These are phyloP conservation scores for Apteryx mantelli DNA, from an alignment of 2,113 vertebrate species.

Conservation along the genomic window DNA sequence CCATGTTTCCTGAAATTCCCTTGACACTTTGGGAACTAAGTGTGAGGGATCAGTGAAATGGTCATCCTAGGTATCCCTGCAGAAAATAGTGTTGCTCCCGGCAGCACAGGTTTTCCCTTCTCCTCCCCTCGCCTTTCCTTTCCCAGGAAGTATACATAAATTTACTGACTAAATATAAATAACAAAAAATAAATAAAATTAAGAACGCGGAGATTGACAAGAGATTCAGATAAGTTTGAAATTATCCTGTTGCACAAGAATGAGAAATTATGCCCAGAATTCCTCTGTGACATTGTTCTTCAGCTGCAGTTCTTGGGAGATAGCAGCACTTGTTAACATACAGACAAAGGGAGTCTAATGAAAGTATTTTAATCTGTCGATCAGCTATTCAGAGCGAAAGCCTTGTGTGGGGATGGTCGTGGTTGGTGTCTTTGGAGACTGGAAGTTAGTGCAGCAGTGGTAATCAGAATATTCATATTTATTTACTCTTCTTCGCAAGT, in stretches of 20 bases:
- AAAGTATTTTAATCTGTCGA: conserved; percentile 7
- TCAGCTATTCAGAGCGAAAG: neutral
- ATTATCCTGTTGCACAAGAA: neutral
- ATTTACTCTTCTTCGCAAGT: neutral
- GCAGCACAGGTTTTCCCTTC: neutral
- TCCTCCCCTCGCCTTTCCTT: neutral
- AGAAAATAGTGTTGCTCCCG: neutral
- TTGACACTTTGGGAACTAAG: neutral
- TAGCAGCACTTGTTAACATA: fast-evolving
- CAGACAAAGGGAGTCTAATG: conserved; percentile 49
- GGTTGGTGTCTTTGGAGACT: conserved; percentile 1
- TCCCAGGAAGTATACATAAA: fast-evolving
- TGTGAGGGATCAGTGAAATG: neutral
- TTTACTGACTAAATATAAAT: neutral
- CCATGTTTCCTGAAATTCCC: neutral
- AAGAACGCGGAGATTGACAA: neutral
- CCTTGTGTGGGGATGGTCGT: neutral
- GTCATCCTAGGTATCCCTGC: neutral
- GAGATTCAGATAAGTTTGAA: neutral
- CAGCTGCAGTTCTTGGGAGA: conserved; percentile 38
- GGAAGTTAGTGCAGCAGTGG: neutral
- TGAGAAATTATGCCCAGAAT: neutral
- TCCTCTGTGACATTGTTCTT: neutral
- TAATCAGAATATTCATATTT: neutral
- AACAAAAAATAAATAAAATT: neutral